These are phyloP conservation scores for Fringilla coelebs DNA, from an alignment of 2,797 vertebrate species.

Conservation along the genomic window DNA sequence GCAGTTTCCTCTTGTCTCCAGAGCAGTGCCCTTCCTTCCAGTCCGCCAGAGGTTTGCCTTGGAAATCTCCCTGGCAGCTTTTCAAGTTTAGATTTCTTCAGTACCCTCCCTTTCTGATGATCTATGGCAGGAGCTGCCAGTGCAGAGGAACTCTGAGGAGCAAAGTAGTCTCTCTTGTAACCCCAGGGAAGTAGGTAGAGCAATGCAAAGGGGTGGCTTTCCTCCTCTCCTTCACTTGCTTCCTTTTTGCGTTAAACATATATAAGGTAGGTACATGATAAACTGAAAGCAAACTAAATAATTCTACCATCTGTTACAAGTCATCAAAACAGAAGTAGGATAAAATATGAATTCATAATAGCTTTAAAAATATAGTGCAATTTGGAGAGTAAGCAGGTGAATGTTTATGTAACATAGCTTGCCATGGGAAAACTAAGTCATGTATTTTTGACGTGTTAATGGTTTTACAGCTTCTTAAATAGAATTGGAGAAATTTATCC, in stretches of 20 bases:
- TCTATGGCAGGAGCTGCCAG: background rate
- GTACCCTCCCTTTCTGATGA: background rate
- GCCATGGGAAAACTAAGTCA: background rate
- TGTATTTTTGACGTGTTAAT: background rate
- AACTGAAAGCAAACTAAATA: slow-evolving; percentile 10
- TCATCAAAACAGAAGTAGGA: slow-evolving; percentile 33
- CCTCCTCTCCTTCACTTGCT: background rate
- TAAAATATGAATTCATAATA: slow-evolving; percentile 45
- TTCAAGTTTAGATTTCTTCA: background rate
- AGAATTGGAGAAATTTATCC: background rate
- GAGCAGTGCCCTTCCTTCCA: background rate
- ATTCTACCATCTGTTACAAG: slow-evolving; percentile 42
- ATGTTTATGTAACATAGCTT: slow-evolving; percentile 40
- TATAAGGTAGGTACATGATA: background rate
- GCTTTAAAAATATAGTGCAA: slow-evolving; percentile 10
- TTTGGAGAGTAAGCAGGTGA: slow-evolving; percentile 41
- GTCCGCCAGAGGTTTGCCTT: background rate
- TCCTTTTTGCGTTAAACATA: background rate
- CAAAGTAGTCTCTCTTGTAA: rapidly evolving
- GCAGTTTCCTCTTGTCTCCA: background rate
- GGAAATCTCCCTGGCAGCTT: background rate
- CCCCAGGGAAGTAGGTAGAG: background rate
- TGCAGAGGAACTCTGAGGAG: background rate
- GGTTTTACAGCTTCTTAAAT: slow-evolving; percentile 4
- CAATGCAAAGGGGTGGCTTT: background rate